A percentile compares a stretch with the other conserved stretches of the same genome.
These are phyloP conservation scores for Saccostrea glomerata DNA, from an alignment of 1,140 invertebrate species.

Conservation along the genomic window DNA sequence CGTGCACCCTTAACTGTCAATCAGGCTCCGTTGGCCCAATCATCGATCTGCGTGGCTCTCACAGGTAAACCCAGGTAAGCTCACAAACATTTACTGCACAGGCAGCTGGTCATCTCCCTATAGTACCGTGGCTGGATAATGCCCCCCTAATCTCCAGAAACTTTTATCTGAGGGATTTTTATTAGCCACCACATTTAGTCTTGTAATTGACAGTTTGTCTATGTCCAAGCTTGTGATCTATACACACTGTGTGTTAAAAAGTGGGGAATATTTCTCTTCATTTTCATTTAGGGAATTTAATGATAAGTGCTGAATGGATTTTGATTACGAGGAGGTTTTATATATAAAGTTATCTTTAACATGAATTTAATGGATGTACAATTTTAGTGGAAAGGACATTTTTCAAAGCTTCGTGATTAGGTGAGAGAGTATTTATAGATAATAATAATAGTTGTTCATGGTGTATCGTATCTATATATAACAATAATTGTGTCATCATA, in stretches of 20 bases:
- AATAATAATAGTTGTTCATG: neutral
- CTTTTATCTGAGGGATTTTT: slow-evolving; percentile 34
- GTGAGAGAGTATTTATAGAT: slow-evolving; percentile 33
- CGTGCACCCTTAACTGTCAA: slow-evolving; percentile 32
- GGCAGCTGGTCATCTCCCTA: slow-evolving; percentile 27
- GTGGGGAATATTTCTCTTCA: neutral
- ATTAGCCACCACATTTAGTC: slow-evolving; percentile 35
- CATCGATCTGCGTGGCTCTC: slow-evolving; percentile 11
- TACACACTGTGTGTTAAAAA: neutral
- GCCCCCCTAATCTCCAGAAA: slow-evolving; percentile 20
- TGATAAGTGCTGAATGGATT: slow-evolving; percentile 28
- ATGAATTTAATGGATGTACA: slow-evolving; percentile 45
- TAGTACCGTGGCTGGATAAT: slow-evolving; percentile 18
- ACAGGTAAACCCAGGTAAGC: slow-evolving; percentile 27
- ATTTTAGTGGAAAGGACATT: slow-evolving; percentile 13
- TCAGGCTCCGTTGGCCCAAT: slow-evolving; percentile 14
- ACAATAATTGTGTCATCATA: neutral
- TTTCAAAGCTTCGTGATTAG: slow-evolving; percentile 16
- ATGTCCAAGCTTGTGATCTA: neutral
- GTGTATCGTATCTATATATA: neutral
- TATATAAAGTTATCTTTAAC: neutral
- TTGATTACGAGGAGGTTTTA: neutral
- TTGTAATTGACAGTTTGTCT: slow-evolving; percentile 34
- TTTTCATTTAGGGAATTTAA: slow-evolving; percentile 20
- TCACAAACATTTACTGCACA: slow-evolving; percentile 2